Percentiles rank a stretch among this genome's conserved stretches.
These are phyloP conservation scores for Melanotaenia trifasciata DNA, from an alignment of 2,797 vertebrate species.

Conservation along the genomic window DNA sequence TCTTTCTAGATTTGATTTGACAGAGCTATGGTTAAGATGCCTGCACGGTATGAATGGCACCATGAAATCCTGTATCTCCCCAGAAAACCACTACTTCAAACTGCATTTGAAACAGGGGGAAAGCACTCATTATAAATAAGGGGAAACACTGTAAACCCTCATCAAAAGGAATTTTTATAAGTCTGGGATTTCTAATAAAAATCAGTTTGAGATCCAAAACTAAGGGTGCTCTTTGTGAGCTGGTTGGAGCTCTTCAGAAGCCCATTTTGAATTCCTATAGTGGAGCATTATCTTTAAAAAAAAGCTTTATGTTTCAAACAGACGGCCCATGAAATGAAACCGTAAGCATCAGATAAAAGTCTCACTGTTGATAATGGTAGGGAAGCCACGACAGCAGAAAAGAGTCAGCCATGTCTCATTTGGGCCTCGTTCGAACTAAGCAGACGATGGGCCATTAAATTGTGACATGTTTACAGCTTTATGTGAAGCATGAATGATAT, in stretches of 20 bases:
- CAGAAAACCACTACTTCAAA: slow-evolving; percentile 68
- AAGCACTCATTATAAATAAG: slow-evolving; percentile 77
- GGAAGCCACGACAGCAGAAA: slow-evolving; percentile 44
- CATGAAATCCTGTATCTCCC: slow-evolving; percentile 33
- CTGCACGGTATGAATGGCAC: slow-evolving; percentile 32
- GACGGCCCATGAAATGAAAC: slow-evolving; percentile 71
- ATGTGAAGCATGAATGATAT: slow-evolving; percentile 51
- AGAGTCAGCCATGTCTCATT: slow-evolving; percentile 62
- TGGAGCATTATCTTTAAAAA: slow-evolving; percentile 73
- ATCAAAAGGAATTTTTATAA: slow-evolving; percentile 82
- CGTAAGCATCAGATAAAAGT: slow-evolving; percentile 63
- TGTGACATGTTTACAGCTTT: slow-evolving; percentile 63
- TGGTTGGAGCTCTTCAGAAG: slow-evolving; percentile 42
- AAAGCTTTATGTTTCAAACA: slow-evolving; percentile 70
- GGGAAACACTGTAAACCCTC: slow-evolving; percentile 73
- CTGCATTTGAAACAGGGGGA: slow-evolving; percentile 67
- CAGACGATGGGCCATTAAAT: slow-evolving; percentile 68
- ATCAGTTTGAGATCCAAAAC: slow-evolving; percentile 59
- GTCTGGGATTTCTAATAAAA: slow-evolving; percentile 72
- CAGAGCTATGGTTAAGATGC: slow-evolving; percentile 37
- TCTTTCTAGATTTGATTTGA: slow-evolving; percentile 59
- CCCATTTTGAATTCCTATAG: slow-evolving; percentile 69
- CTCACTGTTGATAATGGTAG: slow-evolving; percentile 60
- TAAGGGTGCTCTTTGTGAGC: slow-evolving; percentile 68
- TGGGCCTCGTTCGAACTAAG: slow-evolving; percentile 59